Conservation (phyloP, 2,888 invertebrate species). For the Thymelicus sylvestris region DNA sequence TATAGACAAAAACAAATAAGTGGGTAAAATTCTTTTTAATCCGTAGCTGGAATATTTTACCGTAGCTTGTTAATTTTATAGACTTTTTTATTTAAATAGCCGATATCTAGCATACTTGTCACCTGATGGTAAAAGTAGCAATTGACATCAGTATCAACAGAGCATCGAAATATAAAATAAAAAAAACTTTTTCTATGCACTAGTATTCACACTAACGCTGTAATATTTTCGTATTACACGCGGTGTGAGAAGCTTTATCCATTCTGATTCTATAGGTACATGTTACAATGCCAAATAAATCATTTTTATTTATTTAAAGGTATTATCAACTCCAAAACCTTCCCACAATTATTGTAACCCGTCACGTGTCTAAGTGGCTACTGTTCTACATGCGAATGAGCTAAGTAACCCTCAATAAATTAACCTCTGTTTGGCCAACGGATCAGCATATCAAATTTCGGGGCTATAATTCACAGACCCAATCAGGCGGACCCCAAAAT, state of each 20-base stretch:
- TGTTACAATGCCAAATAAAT: background rate
- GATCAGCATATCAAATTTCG: constrained; percentile 52
- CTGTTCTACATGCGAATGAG: constrained; percentile 10
- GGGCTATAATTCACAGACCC: constrained; percentile 63
- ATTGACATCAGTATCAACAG: too few species aligned
- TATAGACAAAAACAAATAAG: constrained; percentile 45
- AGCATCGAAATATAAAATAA: too few species aligned
- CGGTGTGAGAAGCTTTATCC: too few species aligned
- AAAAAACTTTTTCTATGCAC: too few species aligned
- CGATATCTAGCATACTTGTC: too few species aligned
- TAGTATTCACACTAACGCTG: too few species aligned
- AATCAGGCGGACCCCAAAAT: constrained; percentile 72
- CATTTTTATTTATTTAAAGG: background rate
- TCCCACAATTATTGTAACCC: background rate
- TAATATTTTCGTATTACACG: too few species aligned
- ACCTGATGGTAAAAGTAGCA: too few species aligned
- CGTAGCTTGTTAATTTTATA: too few species aligned
- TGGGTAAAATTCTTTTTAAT: constrained; percentile 23
- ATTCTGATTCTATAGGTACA: too few species aligned
- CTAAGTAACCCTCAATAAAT: constrained; percentile 33
- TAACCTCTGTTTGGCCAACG: constrained; percentile 34
- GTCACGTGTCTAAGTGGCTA: constrained; percentile 12
- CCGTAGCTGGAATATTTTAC: constrained; percentile 17
- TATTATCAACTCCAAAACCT: background rate
- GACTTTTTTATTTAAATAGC: background rate